These are phyloP conservation scores for Anoplius nigerrimus DNA, from an alignment of 2,888 invertebrate genomes.

Conservation along the genomic window DNA sequence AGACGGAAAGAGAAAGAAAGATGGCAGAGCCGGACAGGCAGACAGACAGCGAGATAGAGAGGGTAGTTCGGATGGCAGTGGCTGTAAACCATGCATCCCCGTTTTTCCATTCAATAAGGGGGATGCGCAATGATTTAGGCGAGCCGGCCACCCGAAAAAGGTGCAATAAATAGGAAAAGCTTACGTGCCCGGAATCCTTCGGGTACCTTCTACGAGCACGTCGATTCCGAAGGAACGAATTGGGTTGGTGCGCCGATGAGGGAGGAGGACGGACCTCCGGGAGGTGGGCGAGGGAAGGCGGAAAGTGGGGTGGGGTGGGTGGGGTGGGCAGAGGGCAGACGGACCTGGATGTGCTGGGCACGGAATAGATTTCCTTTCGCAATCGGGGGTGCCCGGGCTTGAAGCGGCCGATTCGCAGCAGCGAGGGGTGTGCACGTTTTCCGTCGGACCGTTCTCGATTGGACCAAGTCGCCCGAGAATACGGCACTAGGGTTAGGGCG, in stretches of 20 bases:
- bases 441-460: slow-evolving; percentile 42
- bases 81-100: slow-evolving; percentile 61
- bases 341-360: slow-evolving; percentile 31
- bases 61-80: slow-evolving; percentile 42
- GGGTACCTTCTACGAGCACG: slow-evolving; percentile 34
- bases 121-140: slow-evolving; percentile 68
- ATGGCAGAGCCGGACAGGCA: neutral
- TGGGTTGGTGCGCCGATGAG: slow-evolving; percentile 12
- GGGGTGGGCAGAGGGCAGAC: neutral
- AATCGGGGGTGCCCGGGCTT: slow-evolving; percentile 1
- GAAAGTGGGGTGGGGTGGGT: neutral
- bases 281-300: too few relatives aligned
- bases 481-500: slow-evolving; percentile 53
- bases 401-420: slow-evolving; percentile 13
- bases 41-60: slow-evolving; percentile 10
- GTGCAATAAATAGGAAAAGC: slow-evolving; percentile 67
- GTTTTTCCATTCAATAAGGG: slow-evolving; percentile 64
- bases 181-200: slow-evolving; percentile 64
- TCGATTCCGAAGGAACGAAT: slow-evolving; percentile 52
- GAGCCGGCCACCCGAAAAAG: slow-evolving; percentile 62
- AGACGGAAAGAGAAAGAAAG: neutral
- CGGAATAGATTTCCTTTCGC: slow-evolving; percentile 52
- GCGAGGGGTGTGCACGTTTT: slow-evolving; percentile 6
- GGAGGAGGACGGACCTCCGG: slow-evolving; percentile 5
- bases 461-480: slow-evolving; percentile 62